Evolutionary conservation across 1,140 invertebrate species (phyloP).

Genomic region (Drosophila serrata): DNA sequence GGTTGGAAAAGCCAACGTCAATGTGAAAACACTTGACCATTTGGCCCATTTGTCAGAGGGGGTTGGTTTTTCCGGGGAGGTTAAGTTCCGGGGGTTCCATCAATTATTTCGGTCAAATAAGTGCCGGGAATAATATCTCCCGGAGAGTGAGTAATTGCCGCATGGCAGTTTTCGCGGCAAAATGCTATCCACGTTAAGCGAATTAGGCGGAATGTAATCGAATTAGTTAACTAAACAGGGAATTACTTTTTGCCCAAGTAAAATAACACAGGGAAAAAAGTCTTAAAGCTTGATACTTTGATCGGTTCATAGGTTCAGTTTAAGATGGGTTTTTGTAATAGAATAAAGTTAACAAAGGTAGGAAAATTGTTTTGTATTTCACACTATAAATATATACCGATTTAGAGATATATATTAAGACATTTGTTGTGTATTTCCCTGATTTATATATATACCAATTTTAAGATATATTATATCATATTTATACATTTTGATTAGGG

Average conservation of each 20-base stretch:
- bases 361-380: too few relatives aligned
- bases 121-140: constrained; percentile 21
- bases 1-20: constrained; percentile 16
- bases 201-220: constrained; percentile 16
- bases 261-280: background rate
- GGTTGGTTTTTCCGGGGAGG: background rate
- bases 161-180: constrained; percentile 8
- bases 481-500: too few relatives aligned
- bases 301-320: too few relatives aligned
- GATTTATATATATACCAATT: background rate
- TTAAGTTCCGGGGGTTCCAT: constrained; percentile 9
- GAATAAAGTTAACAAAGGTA: too few relatives aligned
- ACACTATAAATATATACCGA: too few relatives aligned
- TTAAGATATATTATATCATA: background rate
- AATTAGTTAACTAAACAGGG: constrained; percentile 5
- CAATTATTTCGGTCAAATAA: constrained; percentile 42
- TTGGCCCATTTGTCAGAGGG: constrained; percentile 35
- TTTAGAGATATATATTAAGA: too few relatives aligned
- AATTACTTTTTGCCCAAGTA: constrained; percentile 10
- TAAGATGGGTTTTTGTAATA: background rate
- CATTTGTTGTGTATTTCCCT: too few relatives aligned
- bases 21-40: constrained; percentile 35
- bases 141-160: constrained; percentile 26
- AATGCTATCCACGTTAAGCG: constrained; percentile 17
- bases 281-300: background rate